Conservation (phyloP, 2,797 vertebrate genomes). For the Lycodopsis pacificus region DNA sequence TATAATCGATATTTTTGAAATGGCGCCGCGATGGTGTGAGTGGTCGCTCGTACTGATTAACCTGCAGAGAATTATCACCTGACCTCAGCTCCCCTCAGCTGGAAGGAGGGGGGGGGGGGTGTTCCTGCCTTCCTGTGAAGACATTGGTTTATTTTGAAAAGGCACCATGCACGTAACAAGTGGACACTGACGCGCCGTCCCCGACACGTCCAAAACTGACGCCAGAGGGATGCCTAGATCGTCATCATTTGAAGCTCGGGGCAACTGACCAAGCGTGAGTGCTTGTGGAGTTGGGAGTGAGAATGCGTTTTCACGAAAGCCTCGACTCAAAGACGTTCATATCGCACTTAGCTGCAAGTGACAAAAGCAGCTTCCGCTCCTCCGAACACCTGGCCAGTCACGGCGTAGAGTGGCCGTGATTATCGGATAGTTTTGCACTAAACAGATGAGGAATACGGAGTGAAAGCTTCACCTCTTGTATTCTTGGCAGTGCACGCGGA, state of each 20-base stretch:
- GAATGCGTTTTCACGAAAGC: too few relatives aligned
- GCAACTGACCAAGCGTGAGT: too few relatives aligned
- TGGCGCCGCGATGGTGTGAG: too few relatives aligned
- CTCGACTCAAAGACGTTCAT: not conserved
- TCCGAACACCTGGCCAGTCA: not conserved
- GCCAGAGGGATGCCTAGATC: too few relatives aligned
- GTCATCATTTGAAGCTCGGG: too few relatives aligned
- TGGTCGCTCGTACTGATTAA: not conserved
- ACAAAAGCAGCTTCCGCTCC: not conserved
- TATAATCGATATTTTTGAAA: not conserved
- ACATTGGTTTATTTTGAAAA: too few relatives aligned
- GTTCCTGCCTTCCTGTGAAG: too few relatives aligned
- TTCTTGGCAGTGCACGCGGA: not conserved
- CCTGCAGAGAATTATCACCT: not conserved
- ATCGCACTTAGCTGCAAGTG: not conserved
- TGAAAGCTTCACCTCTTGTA: not conserved
- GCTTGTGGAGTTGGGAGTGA: too few relatives aligned
- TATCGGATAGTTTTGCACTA: not conserved
- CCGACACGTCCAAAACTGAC: too few relatives aligned
- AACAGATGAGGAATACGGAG: not conserved
- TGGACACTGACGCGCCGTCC: too few relatives aligned
- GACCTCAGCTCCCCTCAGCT: not conserved
- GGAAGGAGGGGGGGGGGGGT: not conserved
- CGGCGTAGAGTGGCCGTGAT: too few relatives aligned
- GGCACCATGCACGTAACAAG: not conserved